A percentile compares a stretch with the other conserved stretches of the same genome.
Evolutionary conservation across 2,113 vertebrate species (phyloP).

Genomic region (Spheniscus mendiculus): DNA sequence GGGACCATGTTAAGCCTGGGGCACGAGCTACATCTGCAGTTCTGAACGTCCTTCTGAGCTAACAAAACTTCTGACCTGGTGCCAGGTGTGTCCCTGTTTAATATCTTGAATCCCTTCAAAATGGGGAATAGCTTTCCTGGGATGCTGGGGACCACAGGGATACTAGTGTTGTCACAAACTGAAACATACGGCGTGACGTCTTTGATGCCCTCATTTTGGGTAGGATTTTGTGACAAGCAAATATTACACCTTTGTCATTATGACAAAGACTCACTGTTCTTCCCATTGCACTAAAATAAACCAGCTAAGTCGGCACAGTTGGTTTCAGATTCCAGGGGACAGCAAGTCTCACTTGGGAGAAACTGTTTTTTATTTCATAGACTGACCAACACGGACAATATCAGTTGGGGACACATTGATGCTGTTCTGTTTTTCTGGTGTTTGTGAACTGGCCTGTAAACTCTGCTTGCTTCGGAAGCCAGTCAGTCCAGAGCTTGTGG

Average conservation of each 20-base stretch:
- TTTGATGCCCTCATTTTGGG: neutral
- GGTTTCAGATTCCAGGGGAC: slow-evolving; percentile 37
- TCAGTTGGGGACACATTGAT: neutral
- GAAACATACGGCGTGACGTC: fast-evolving
- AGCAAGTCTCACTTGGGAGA: slow-evolving; percentile 1
- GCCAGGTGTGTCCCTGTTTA: neutral
- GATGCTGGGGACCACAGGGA: neutral
- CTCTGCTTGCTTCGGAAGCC: neutral
- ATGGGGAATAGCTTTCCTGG: neutral
- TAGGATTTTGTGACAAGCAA: slow-evolving; percentile 45
- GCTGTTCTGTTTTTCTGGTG: neutral
- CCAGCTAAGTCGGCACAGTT: neutral
- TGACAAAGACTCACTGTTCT: slow-evolving; percentile 42
- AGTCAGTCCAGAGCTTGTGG: neutral
- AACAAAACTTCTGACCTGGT: neutral
- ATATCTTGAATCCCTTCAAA: neutral
- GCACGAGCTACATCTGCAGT: neutral
- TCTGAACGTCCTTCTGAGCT: neutral
- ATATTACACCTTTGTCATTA: slow-evolving; percentile 22
- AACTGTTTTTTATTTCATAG: slow-evolving; percentile 3
- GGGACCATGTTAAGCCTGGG: neutral
- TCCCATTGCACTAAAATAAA: neutral
- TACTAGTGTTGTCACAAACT: neutral
- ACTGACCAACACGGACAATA: neutral
- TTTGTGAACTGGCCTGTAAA: neutral